Conservation (phyloP, 2,888 invertebrate species). For the Sericinus montela region DNA sequence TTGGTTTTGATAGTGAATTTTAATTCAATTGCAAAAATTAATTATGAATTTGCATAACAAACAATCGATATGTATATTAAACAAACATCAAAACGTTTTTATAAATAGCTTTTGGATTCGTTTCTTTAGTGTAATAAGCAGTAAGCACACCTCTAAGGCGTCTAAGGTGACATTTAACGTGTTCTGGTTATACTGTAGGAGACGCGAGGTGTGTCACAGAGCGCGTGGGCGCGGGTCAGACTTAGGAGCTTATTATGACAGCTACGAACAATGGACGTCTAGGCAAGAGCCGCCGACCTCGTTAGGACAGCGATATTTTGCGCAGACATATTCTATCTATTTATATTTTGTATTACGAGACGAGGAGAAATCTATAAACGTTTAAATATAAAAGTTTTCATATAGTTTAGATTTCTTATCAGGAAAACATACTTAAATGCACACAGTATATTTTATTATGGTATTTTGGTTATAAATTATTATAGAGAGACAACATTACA, state of each 20-base stretch:
- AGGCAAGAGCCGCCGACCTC: conserved; percentile 6
- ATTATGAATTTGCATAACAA: too few relatives aligned
- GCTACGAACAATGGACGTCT: conserved; percentile 22
- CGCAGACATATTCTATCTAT: conserved; percentile 11
- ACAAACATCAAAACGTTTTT: background rate
- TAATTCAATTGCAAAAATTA: too few relatives aligned
- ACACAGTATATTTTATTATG: too few relatives aligned
- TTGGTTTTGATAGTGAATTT: too few relatives aligned
- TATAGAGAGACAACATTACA: too few relatives aligned
- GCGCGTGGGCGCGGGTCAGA: conserved; percentile 56
- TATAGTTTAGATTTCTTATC: too few relatives aligned
- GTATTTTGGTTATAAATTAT: too few relatives aligned
- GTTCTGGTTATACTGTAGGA: background rate
- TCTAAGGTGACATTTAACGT: conserved; percentile 10
- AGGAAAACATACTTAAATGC: too few relatives aligned
- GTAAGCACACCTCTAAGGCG: background rate
- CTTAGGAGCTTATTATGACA: conserved; percentile 23
- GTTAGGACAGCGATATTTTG: conserved; percentile 14
- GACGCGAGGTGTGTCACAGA: conserved; percentile 32
- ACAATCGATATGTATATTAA: too few relatives aligned
- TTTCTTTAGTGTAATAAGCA: conserved; percentile 1
- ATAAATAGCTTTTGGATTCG: conserved; percentile 4
- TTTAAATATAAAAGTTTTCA: too few relatives aligned
- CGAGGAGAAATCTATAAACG: too few relatives aligned
- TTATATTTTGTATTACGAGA: background rate